These are phyloP conservation scores for Acleris sparsana DNA, from an alignment of 2,888 invertebrate genomes.

Conservation along the genomic window DNA sequence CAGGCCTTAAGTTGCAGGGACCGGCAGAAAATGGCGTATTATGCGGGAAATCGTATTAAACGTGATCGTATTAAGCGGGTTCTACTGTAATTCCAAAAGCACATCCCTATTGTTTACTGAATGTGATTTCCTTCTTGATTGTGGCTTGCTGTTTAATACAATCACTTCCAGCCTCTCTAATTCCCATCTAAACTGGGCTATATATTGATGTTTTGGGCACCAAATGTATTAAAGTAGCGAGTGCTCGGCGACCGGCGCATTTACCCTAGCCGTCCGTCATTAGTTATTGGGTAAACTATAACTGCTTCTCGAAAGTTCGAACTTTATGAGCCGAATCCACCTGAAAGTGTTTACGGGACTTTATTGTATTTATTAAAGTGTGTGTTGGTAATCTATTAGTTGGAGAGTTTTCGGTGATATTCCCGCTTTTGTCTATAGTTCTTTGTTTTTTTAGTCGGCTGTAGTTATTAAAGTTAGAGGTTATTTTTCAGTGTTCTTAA, in stretches of 20 bases:
- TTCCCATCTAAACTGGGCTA: no score
- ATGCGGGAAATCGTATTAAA: no score
- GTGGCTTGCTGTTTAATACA: conserved; percentile 9
- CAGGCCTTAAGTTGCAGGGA: no score
- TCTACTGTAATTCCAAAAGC: no score
- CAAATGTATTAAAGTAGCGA: conserved; percentile 9
- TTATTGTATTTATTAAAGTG: conserved; percentile 24
- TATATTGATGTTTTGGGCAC: no score
- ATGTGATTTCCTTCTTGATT: conserved; percentile 25
- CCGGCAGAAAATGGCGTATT: no score
- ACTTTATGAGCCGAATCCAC: conserved; percentile 29
- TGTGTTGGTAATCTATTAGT: background rate
- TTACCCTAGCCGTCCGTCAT: conserved; percentile 27
- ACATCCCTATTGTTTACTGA: conserved; percentile 23
- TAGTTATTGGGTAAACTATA: conserved; percentile 25
- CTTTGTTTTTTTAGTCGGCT: background rate
- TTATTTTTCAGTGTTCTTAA: no score
- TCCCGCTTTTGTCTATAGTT: background rate
- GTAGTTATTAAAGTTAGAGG: no score
- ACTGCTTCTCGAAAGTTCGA: conserved; percentile 19
- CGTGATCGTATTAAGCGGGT: no score
- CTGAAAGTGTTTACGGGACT: conserved; percentile 23
- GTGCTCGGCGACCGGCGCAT: conserved; percentile 18
- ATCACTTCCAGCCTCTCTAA: no score
- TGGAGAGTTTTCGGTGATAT: background rate